phyloP scores from a whole-genome alignment of 1,140 invertebrate genomes.

The Scylla paramamosain region DNA sequence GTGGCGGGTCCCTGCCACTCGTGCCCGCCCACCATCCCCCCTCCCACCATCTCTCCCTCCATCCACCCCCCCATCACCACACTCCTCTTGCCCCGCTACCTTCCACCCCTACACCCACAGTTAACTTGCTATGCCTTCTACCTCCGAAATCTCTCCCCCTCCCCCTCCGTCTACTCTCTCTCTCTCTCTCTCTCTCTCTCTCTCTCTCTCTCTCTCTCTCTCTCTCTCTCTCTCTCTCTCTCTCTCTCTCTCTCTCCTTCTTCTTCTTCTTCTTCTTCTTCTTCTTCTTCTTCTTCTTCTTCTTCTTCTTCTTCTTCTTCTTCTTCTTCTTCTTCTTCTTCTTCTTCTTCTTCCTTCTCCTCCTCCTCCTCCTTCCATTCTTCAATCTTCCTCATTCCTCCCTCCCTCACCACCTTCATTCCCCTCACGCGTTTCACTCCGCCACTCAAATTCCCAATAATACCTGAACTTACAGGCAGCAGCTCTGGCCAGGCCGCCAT shows the following conservation, averaged over 20 bases:
- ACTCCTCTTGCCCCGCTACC: neutral
- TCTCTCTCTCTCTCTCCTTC: neutral
- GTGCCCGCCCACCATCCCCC: conserved; percentile 11
- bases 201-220: neutral
- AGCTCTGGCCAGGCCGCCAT: no score
- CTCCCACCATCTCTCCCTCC: neutral
- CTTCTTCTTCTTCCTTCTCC: conserved; percentile 24
- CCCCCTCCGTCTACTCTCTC: neutral
- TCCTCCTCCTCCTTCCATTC: neutral
- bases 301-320: neutral
- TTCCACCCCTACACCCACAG: neutral
- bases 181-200: neutral
- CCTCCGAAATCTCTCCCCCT: neutral
- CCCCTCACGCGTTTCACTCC: no score
- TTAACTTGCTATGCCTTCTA: neutral
- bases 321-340: no score
- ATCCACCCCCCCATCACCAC: neutral
- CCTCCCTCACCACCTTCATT: neutral
- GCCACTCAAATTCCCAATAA: no score
- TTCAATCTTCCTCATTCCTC: neutral
- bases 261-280: neutral
- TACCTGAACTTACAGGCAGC: no score
- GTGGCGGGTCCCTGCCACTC: conserved; percentile 68
- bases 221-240: neutral
- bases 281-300: neutral